A percentile compares a stretch with the other conserved stretches of the same genome.
Conservation (phyloP, 2,888 invertebrate genomes). For the Colletes collaris region DNA sequence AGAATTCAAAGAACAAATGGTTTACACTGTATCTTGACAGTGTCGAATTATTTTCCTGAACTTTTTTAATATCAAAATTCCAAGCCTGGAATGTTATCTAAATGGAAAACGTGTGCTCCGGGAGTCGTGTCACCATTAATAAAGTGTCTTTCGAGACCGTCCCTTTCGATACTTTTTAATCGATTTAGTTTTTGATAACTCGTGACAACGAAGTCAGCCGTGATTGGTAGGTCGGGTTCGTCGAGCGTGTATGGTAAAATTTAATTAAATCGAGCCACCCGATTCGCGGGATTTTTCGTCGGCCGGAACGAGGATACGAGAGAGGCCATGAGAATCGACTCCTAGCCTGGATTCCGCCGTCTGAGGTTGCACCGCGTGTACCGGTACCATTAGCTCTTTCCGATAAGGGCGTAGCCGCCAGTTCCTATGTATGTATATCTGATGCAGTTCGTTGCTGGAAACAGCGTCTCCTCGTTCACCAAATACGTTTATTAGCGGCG, state of each 20-base stretch:
- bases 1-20: no score
- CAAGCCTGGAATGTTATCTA: no score
- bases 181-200: no score
- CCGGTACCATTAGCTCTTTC: constrained; percentile 65
- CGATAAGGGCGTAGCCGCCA: constrained; percentile 74
- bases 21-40: no score
- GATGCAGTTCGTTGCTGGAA: constrained; percentile 61
- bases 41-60: no score
- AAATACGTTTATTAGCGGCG: constrained; percentile 53
- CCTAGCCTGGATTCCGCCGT: constrained; percentile 73
- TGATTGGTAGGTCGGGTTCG: constrained; percentile 14
- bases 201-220: background rate
- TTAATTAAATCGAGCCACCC: constrained; percentile 60
- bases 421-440: constrained; percentile 63
- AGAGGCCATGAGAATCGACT: constrained; percentile 75
- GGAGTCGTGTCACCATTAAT: no score
- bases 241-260: constrained; percentile 16
- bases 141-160: no score
- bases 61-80: no score
- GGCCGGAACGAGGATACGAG: constrained; percentile 69
- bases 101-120: no score
- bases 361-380: constrained; percentile 59
- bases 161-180: no score
- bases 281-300: constrained; percentile 68
- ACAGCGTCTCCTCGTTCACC: constrained; percentile 49